Base-by-base conservation (phyloP, 1,140 invertebrate species). In the Drosophila nasuta region DNA sequence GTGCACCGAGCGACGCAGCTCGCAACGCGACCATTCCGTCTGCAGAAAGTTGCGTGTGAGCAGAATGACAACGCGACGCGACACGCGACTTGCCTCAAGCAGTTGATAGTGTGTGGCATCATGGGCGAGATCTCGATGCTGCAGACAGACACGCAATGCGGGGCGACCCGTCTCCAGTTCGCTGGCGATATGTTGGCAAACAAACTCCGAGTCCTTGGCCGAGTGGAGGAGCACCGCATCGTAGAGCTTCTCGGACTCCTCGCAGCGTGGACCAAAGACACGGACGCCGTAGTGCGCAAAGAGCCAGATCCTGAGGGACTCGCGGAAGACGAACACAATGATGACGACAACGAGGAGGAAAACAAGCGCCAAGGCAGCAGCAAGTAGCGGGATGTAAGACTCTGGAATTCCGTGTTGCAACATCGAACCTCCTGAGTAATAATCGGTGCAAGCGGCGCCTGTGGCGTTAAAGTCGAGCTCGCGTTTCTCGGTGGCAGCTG, bases 161-260 rank as follows among this genome's bases (percentile, higher is more conserved):
- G 94, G 95, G 41, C 94, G 93, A 1, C 95, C 95, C 60, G 96
- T 96, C 90, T 99, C 98, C 51, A 99, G 92, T 82, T 97, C 96
- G 1, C 95, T 95, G 0, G 96, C 96, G 59, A 99, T 93, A 5
- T 96, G 96, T 77, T 97, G 96, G 13, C 96, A 93, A 0, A 98
- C 96, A 92, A 97, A 97, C 83, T 97, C 95, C 80, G 98, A 96
- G 93, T 99, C 98, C 92, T 98, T 97, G 15, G 97, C 96, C 75
- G 97, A 97, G 93, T 99, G 98, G 58, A 97, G 96, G 5, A 99
- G 95, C 92, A 98, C 98, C 4, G 97, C 97, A 87, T 99, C 98
- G 93, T 97, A 98, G 1, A 97, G 93, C 82, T 97, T 97, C 90
- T 97, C 96, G 11, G 95, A 95, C 75, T 97, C 96, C 88, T 96